phyloP scores from a whole-genome alignment of 1,140 invertebrate species.

The Brachionus plicatilis region DNA sequence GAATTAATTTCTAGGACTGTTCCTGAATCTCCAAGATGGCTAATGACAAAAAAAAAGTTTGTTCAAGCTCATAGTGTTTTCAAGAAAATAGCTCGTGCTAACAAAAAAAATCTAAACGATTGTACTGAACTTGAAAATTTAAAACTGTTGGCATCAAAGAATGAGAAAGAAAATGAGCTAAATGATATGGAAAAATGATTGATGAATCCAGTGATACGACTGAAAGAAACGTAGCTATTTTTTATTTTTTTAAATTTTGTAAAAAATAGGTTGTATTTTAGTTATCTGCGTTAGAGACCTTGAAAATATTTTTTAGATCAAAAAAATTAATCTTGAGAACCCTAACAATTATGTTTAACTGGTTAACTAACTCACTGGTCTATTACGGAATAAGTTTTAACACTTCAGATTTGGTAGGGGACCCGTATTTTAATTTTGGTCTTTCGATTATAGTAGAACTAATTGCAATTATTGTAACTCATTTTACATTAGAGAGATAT shows the following conservation, averaged over 20 bases:
- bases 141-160: not conserved
- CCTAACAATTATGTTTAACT: not conserved
- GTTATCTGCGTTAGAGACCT: not conserved
- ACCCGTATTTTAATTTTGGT: slow-evolving; percentile 45
- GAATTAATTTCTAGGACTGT: not conserved
- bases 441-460: slow-evolving; percentile 44
- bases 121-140: not conserved
- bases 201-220: not conserved
- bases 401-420: slow-evolving; percentile 43
- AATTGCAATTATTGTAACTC: slow-evolving; percentile 41
- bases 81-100: slow-evolving; percentile 8
- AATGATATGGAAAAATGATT: not conserved
- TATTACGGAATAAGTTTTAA: slow-evolving; percentile 46
- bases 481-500: slow-evolving; percentile 41
- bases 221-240: not conserved
- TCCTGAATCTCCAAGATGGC: slow-evolving; percentile 29
- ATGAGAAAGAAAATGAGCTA: not conserved
- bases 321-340: not conserved
- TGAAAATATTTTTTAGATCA: slow-evolving; percentile 39
- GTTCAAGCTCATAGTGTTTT: not conserved
- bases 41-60: not conserved
- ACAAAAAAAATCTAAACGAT: not conserved
- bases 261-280: not conserved
- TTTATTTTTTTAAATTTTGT: not conserved
- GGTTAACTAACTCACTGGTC: slow-evolving; percentile 46